Evolutionary conservation across 2,797 vertebrate species (phyloP).

Genomic region (Hemitrygon akajei): DNA sequence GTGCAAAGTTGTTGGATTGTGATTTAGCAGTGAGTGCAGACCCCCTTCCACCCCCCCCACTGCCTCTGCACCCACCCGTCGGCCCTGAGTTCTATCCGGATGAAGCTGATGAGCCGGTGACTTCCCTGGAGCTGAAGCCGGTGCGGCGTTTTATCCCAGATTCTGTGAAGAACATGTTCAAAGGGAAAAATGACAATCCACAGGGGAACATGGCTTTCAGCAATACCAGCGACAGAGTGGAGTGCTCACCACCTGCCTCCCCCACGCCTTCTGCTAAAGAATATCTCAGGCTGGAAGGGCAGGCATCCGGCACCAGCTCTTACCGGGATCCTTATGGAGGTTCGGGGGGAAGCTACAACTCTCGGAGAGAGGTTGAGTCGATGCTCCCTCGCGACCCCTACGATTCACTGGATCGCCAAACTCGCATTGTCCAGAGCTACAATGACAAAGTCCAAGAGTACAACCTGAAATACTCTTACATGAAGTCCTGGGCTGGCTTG

Average conservation of each 20-base stretch:
- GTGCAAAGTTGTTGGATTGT: constrained; percentile 48
- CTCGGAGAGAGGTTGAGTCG: constrained; percentile 63
- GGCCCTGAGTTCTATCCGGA: constrained; percentile 64
- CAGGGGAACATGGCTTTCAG: constrained; percentile 50
- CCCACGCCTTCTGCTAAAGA: constrained; percentile 51
- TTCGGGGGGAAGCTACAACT: constrained; percentile 66
- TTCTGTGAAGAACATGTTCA: constrained; percentile 84
- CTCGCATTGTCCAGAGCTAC: constrained; percentile 68
- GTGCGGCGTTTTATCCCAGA: constrained; percentile 83
- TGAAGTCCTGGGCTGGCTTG: constrained; percentile 95
- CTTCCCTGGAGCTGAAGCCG: constrained; percentile 73
- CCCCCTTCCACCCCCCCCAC: constrained; percentile 77
- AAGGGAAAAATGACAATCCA: constrained; percentile 52
- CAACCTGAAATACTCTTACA: constrained; percentile 77
- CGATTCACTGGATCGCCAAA: constrained; percentile 59
- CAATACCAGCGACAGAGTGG: constrained; percentile 59
- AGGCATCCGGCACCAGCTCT: constrained; percentile 50
- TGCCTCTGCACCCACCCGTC: constrained; percentile 72
- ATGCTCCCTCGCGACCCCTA: constrained; percentile 55
- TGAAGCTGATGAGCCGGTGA: constrained; percentile 55
- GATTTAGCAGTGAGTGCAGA: constrained; percentile 62
- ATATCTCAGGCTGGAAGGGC: constrained; percentile 31
- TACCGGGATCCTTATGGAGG: constrained; percentile 62
- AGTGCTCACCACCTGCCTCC: constrained; percentile 77
- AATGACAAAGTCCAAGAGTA: constrained; percentile 77